Evolutionary conservation across 1,140 invertebrate genomes (phyloP).

Genomic region (Trichogramma pretiosum): DNA sequence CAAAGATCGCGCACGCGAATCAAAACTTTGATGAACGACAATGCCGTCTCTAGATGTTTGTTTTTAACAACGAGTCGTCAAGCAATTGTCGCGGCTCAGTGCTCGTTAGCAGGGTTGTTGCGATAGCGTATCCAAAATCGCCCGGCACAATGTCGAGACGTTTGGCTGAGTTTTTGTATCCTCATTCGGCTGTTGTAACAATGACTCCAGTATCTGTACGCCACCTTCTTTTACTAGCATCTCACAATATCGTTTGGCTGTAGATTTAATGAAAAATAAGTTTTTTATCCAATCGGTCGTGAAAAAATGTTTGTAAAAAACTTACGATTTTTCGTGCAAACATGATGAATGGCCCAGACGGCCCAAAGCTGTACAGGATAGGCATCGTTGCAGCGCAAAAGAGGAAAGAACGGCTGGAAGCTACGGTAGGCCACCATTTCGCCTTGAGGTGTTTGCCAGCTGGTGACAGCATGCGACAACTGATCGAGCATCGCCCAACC

Average conservation of each 20-base stretch:
- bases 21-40: too few relatives aligned
- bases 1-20: too few relatives aligned
- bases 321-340: slow-evolving; percentile 71
- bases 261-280: slow-evolving; percentile 2
- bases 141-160: slow-evolving; percentile 39
- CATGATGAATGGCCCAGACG: slow-evolving; percentile 76
- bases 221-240: slow-evolving; percentile 62
- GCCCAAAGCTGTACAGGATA: slow-evolving; percentile 72
- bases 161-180: slow-evolving; percentile 34
- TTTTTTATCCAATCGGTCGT: too few relatives aligned
- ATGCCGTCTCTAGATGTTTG: background rate
- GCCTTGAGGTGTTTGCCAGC: slow-evolving; percentile 63
- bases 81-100: too few relatives aligned
- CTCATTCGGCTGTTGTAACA: slow-evolving; percentile 37
- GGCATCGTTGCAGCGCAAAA: slow-evolving; percentile 52
- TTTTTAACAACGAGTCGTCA: too few relatives aligned
- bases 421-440: slow-evolving; percentile 82
- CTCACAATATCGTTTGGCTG: slow-evolving; percentile 63
- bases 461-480: slow-evolving; percentile 52
- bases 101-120: slow-evolving; percentile 37
- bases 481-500: slow-evolving; percentile 50
- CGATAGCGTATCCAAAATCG: slow-evolving; percentile 42
- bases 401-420: slow-evolving; percentile 69
- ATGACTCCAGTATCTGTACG: slow-evolving; percentile 44
- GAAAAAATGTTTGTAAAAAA: too few relatives aligned